Conservation (phyloP, 92 coral and sea anemone genomes). For the Phymanthus crucifer region DNA sequence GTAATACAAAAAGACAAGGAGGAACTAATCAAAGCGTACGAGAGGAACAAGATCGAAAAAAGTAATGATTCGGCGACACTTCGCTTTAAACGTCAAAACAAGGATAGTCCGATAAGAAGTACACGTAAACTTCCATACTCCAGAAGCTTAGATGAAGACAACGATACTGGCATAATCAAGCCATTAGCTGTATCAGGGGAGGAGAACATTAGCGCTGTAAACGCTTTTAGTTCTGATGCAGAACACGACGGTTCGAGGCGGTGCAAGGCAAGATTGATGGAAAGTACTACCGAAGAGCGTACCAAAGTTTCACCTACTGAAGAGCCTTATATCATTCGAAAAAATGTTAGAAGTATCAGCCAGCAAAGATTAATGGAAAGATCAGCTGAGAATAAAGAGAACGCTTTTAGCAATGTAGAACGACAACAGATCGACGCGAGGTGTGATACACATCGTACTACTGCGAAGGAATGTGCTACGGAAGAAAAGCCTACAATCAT, state of each 20-base stretch:
- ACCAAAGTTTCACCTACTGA: neutral
- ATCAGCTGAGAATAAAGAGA: neutral
- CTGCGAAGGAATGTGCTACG: neutral
- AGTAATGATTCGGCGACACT: neutral
- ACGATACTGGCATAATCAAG: neutral
- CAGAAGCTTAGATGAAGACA: constrained; percentile 3
- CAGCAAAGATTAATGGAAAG: neutral
- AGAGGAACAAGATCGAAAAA: neutral
- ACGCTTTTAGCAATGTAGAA: neutral
- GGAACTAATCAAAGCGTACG: neutral
- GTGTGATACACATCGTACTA: neutral
- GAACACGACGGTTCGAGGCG: neutral
- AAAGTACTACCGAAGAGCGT: neutral
- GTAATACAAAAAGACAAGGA: neutral
- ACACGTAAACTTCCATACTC: neutral
- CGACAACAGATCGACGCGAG: neutral
- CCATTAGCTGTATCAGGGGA: neutral
- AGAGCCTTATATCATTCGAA: neutral
- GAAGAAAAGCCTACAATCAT: neutral
- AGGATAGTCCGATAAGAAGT: neutral
- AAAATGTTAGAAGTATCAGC: neutral
- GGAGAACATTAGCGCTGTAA: neutral
- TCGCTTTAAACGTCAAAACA: neutral
- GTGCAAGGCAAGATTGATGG: neutral
- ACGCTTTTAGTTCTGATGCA: neutral